Evolutionary conservation across 2,888 invertebrate genomes (phyloP).

Genomic region (Meiosimyza platycephala): DNA sequence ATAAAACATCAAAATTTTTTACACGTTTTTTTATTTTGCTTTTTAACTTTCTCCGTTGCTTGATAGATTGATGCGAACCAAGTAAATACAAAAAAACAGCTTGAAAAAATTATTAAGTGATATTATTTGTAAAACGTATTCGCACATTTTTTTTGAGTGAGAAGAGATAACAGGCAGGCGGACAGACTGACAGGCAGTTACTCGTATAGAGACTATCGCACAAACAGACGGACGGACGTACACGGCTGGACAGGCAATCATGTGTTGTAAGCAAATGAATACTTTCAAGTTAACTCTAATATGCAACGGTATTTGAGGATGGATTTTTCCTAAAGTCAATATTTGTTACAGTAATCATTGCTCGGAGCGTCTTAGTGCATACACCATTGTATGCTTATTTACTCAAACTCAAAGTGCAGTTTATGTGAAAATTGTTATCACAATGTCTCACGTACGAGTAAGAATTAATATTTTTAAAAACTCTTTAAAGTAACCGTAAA

Average conservation of each 20-base stretch:
- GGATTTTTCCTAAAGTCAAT: too few relatives aligned
- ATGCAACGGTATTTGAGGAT: background rate
- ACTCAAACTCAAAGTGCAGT: too few relatives aligned
- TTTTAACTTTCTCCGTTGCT: constrained; percentile 23
- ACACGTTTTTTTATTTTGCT: constrained; percentile 3
- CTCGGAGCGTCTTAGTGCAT: too few relatives aligned
- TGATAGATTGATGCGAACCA: background rate
- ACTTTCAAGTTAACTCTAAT: constrained; percentile 9
- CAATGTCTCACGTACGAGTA: too few relatives aligned
- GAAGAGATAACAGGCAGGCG: background rate
- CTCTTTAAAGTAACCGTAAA: too few relatives aligned
- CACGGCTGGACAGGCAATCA: background rate
- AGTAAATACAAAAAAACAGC: background rate
- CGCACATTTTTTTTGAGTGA: background rate
- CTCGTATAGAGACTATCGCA: background rate
- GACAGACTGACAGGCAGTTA: background rate
- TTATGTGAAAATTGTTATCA: too few relatives aligned
- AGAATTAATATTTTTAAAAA: too few relatives aligned
- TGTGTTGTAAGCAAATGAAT: constrained; percentile 4
- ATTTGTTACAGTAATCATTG: too few relatives aligned
- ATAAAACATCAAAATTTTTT: constrained; percentile 4
- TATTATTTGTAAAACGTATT: constrained; percentile 18
- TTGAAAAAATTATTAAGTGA: constrained; percentile 16
- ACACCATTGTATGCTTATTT: too few relatives aligned
- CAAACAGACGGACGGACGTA: background rate